A percentile compares a stretch with the other conserved stretches of the same genome.
Evolutionary conservation across 2,888 invertebrate genomes (phyloP).

Genomic region (Brenthis ino): DNA sequence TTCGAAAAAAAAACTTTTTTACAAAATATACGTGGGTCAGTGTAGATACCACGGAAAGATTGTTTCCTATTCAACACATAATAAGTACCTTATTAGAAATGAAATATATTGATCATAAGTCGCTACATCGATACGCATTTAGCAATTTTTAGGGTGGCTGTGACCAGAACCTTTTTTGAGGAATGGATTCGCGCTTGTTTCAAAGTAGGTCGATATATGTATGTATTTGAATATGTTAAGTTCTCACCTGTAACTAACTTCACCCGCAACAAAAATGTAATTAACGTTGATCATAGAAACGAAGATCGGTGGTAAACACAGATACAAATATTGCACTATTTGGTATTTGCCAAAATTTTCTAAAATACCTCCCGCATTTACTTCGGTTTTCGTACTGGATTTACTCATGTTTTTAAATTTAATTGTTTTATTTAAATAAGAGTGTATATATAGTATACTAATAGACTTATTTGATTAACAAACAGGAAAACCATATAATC

Average conservation of each 20-base stretch:
- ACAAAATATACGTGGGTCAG: too few relatives aligned
- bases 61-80: too few relatives aligned
- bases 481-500: slow-evolving; percentile 10
- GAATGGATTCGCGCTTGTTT: too few relatives aligned
- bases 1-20: too few relatives aligned
- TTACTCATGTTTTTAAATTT: slow-evolving; percentile 13
- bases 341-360: slow-evolving; percentile 75
- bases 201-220: background rate
- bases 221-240: background rate
- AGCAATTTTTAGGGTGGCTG: too few relatives aligned
- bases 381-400: slow-evolving; percentile 15
- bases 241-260: slow-evolving; percentile 59
- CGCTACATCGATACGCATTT: too few relatives aligned
- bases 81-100: too few relatives aligned
- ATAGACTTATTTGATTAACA: slow-evolving; percentile 4
- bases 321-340: slow-evolving; percentile 54
- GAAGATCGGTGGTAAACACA: slow-evolving; percentile 60
- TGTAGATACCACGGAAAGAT: too few relatives aligned
- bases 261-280: slow-evolving; percentile 65
- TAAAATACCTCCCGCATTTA: slow-evolving; percentile 40
- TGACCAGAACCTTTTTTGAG: too few relatives aligned
- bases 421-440: too few relatives aligned
- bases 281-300: slow-evolving; percentile 66
- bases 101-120: too few relatives aligned
- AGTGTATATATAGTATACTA: too few relatives aligned